Evolutionary conservation across 2,113 vertebrate genomes (phyloP).

Genomic region (Calidris pugnax): DNA sequence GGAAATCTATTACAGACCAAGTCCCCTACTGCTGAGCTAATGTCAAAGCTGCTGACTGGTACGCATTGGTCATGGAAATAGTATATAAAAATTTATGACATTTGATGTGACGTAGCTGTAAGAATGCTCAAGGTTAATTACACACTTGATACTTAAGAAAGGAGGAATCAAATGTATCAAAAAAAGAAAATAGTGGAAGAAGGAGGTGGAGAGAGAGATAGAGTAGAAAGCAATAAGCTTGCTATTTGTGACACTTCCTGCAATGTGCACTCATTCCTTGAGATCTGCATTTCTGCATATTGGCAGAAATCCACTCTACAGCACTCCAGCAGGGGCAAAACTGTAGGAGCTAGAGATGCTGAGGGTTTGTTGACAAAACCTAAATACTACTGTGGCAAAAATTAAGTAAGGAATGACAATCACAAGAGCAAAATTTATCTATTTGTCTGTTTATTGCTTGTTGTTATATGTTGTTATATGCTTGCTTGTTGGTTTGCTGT

Average conservation of each 20-base stretch:
- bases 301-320: neutral
- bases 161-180: neutral
- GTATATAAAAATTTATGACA: neutral
- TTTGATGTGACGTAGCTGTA: neutral
- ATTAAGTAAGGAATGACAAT: neutral
- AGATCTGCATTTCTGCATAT: neutral
- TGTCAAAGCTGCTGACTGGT: neutral
- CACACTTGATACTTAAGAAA: neutral
- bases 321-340: neutral
- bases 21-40: neutral
- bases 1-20: neutral
- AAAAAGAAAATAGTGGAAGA: neutral
- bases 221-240: neutral
- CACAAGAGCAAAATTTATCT: neutral
- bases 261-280: neutral
- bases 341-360: neutral
- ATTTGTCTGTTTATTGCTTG: neutral
- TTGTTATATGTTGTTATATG: too few species aligned
- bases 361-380: neutral
- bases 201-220: neutral
- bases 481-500: neutral
- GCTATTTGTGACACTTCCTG: neutral
- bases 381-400: neutral
- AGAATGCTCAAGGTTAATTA: neutral
- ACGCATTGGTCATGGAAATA: neutral